Conservation (phyloP, 2,113 vertebrate genomes). For the Tychaedon coryphoeus region DNA sequence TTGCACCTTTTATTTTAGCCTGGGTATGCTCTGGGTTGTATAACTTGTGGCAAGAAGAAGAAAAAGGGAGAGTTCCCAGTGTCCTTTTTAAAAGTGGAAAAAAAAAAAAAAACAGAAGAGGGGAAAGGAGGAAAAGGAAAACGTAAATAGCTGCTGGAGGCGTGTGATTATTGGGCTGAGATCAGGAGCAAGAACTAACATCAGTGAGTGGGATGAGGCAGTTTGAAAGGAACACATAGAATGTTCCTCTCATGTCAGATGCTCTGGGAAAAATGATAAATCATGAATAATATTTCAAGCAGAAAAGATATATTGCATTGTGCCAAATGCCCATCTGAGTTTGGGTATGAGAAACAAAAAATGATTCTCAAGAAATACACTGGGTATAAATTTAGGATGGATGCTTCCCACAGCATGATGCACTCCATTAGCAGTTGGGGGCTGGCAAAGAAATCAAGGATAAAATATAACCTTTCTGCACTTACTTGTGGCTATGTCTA, state of each 20-base stretch:
- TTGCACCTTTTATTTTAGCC: neutral
- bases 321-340: constrained; percentile 52
- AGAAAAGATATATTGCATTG: constrained; percentile 15
- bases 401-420: constrained; percentile 36
- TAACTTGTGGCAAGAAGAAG: neutral
- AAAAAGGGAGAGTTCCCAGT: neutral
- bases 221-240: constrained; percentile 59
- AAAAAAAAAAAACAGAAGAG: constrained; percentile 1
- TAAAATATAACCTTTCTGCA: constrained; percentile 50
- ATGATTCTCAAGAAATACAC: neutral
- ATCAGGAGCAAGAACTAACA: constrained; percentile 66
- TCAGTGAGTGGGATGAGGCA: constrained; percentile 63
- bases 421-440: constrained; percentile 36
- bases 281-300: constrained; percentile 60
- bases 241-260: constrained; percentile 60
- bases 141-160: constrained; percentile 63
- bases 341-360: constrained; percentile 23
- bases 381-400: constrained; percentile 43
- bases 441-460: constrained; percentile 30
- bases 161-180: constrained; percentile 62
- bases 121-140: constrained; percentile 51
- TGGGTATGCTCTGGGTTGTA: neutral
- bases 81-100: constrained; percentile 7
- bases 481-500: neutral
- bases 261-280: constrained; percentile 50